Base-by-base conservation (phyloP, 1,140 invertebrate species). In the Globodera rostochiensis region DNA sequence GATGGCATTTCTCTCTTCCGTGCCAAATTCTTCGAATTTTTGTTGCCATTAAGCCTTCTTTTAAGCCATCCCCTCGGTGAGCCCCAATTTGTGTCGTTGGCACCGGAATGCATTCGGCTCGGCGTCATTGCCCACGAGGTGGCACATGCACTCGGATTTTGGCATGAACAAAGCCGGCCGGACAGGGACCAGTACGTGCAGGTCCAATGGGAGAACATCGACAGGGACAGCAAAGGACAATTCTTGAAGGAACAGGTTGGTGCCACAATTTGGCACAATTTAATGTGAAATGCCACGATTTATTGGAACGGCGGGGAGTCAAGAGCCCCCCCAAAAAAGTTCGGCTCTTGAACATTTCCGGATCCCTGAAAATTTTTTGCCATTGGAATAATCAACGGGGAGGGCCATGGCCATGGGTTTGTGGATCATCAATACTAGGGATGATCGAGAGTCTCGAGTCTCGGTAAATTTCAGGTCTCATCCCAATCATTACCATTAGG, bases 51-150 rank as follows among this genome's bases (percentile, higher is more conserved):
- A 25, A 25, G 25, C 13, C 15, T 19, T 64, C n/a, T 86, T 36
- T 57, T 74, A 25, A 84, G 86, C 64, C 88, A 89, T 80, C 88
- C 88, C 25, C 78, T 90, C 4, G 89, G 89, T 66, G 88, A 89
- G 74, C 88, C 88, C 46, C 88, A 89, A 80, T 89, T 89, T 64
- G 89, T 89, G 64, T 89, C 88, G 13, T 74, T 89, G 47, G 88
- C 88, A 21, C 89, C 89, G 9, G 89, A 90, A 84, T 89, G 88
- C 79, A 90, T 89, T 69, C 60, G 89, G 90, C 80, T 90, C 15
- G 90, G 90, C n/a, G 89, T 90, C 15, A 90, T 90, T 80, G 90
- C 90, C 19, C 90, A 90, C 80, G 90, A 90, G 79, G 86, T 90
- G 21, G 90, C 90, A 3, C 90, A 90, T 74, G 89, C 90, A n/a